Base-by-base conservation (phyloP, 53 echinoderm and acorn worm genomes). In the Holothuria leucospilota region DNA sequence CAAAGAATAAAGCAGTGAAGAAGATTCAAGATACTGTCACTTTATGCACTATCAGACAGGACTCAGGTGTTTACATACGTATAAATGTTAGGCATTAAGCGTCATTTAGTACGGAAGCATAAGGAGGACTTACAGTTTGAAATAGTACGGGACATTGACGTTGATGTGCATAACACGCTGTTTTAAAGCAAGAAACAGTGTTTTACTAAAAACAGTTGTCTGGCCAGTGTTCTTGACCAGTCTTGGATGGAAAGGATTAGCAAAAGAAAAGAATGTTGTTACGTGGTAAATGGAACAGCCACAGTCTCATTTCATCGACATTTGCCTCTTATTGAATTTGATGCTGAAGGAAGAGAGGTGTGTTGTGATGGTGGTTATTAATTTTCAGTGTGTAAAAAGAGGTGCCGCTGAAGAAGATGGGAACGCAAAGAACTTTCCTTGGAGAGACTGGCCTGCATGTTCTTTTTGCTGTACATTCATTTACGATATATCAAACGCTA, bases 21-120 rank as follows among this genome's bases (percentile, higher is more conserved):
- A 52, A 52, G 52, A 14, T 52, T 52, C 52, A 52, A 6, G 77
- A 66, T 29, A 66, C 5, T 77, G 49, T 38, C 77, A 21, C 77
- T 23, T 77, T 21, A 6, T 25, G 51, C 77, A n/a, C 20, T 77
- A 51, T 6, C 77, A 77, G 77, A 77, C 23, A 77, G 77, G 77
- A 5, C 77, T 18, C 18, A 77, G 56, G 2, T 51, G 51, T 77
- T 77, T 77, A 18, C 77, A 21, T 77, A 53, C 46, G 2, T 26
- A 77, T 51, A 51, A 21, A 77, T 53, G 23, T 28, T 53, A 77
- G 53, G 51, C 51, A n/a, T n/a, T 46, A 53, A 77, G 77, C 77
- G 77, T 13, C n/a, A 72, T 9, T 41, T 40, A 39, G 38, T 38
- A 72, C 12, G 72, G 41, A 15, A 41, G 72, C 39, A 14, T 40